Percentiles rank a stretch among this genome's conserved stretches.
These are phyloP conservation scores for Spinus olivaceus DNA, from an alignment of 2,797 vertebrate species.

Conservation along the genomic window DNA sequence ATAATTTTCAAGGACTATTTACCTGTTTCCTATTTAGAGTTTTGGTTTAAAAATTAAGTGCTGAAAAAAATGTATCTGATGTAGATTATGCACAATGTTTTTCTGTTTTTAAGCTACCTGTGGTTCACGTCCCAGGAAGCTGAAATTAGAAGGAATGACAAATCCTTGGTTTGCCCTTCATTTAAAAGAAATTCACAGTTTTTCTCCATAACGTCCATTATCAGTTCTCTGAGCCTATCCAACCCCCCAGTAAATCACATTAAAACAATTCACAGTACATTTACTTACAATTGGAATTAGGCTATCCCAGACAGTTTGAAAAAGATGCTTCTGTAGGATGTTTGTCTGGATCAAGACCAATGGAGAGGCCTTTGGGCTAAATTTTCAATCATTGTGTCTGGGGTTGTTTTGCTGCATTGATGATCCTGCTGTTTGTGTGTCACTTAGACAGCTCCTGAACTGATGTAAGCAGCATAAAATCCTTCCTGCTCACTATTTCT, in stretches of 20 bases:
- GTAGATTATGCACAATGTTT: neutral
- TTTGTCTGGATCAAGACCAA: neutral
- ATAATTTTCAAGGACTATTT: neutral
- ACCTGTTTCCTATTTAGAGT: neutral
- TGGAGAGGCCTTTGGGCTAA: neutral
- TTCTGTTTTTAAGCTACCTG: neutral
- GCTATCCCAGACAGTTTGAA: neutral
- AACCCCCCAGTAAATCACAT: neutral
- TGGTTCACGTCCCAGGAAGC: neutral
- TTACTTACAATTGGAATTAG: neutral
- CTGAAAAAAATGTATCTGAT: neutral
- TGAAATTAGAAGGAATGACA: neutral
- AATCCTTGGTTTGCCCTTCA: neutral
- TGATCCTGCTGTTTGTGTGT: neutral
- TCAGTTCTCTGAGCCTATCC: neutral
- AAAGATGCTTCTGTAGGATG: neutral
- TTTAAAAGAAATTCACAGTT: neutral
- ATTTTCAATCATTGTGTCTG: neutral
- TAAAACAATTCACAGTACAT: conserved; percentile 13
- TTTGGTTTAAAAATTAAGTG: neutral
- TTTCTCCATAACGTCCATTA: neutral
- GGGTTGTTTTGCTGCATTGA: neutral
- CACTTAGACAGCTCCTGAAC: neutral
- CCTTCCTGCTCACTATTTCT: neutral
- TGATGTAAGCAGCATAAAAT: neutral